These are phyloP conservation scores for Ophion costatus DNA, from an alignment of 2,888 invertebrate genomes.

Conservation along the genomic window DNA sequence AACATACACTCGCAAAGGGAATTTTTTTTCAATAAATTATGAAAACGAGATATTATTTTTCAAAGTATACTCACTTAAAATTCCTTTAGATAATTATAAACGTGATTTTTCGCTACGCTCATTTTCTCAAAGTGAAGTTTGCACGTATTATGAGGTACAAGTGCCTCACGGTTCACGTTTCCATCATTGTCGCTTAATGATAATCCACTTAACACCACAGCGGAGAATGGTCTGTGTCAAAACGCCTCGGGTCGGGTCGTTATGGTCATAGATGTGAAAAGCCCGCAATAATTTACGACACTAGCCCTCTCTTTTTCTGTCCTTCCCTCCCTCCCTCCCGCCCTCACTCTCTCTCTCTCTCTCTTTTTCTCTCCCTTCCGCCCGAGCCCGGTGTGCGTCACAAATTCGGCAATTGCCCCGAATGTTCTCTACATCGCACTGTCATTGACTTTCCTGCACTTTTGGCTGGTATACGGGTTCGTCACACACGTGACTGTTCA, in stretches of 20 bases:
- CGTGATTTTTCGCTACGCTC: background rate
- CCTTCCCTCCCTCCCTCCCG: background rate
- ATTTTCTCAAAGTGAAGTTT: background rate
- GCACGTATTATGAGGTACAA: constrained; percentile 3
- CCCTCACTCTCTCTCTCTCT: background rate
- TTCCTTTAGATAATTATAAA: background rate
- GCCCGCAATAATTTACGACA: constrained; percentile 57
- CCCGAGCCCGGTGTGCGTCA: constrained; percentile 32
- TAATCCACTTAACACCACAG: constrained; percentile 57
- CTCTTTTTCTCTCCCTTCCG: background rate
- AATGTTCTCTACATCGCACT: constrained; percentile 43
- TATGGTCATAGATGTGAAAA: constrained; percentile 36
- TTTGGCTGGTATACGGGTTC: constrained; percentile 21
- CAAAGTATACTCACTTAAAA: too few species aligned
- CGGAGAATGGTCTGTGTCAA: constrained; percentile 32
- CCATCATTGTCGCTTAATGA: constrained; percentile 55
- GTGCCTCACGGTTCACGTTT: constrained; percentile 16
- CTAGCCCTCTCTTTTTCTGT: background rate
- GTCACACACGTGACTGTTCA: constrained; percentile 13
- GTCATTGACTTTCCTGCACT: constrained; percentile 28
- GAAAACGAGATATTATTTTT: too few species aligned
- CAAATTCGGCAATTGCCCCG: constrained; percentile 60
- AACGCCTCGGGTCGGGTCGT: constrained; percentile 31
- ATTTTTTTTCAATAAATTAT: too few species aligned
- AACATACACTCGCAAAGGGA: too few species aligned